Evolutionary conservation across 1,140 invertebrate species (phyloP).

Genomic region (Venustaconcha ellipsiformis): DNA sequence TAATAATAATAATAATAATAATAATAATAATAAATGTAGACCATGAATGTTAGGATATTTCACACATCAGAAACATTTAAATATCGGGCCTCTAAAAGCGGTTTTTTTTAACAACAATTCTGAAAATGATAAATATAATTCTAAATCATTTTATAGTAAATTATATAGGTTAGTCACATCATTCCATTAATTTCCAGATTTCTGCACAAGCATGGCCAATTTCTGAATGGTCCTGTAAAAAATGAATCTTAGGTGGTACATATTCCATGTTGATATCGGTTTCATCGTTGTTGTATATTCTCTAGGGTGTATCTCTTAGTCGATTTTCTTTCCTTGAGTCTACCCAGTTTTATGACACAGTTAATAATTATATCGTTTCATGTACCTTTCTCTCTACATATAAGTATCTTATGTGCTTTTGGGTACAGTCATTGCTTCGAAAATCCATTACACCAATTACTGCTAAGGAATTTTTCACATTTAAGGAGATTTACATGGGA

Average conservation of each 20-base stretch:
- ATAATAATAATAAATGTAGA: too few relatives aligned
- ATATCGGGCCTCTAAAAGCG: neutral
- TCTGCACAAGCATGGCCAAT: too few relatives aligned
- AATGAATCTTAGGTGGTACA: constrained; percentile 8
- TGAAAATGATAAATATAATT: too few relatives aligned
- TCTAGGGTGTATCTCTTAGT: constrained; percentile 7
- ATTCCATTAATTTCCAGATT: too few relatives aligned
- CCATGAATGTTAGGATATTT: too few relatives aligned
- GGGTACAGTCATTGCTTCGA: constrained; percentile 2
- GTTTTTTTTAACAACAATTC: too few relatives aligned
- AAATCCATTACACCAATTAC: constrained; percentile 22
- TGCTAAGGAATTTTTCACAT: neutral
- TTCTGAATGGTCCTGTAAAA: too few relatives aligned
- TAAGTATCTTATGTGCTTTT: constrained; percentile 14
- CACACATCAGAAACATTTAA: too few relatives aligned
- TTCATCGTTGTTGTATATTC: constrained; percentile 23
- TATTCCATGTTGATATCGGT: constrained; percentile 20
- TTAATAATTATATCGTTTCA: constrained; percentile 8
- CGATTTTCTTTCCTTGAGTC: constrained; percentile 8
- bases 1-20: too few relatives aligned
- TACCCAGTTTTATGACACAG: neutral
- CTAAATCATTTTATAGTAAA: too few relatives aligned
- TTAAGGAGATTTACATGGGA: constrained; percentile 5
- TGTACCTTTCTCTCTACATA: constrained; percentile 2
- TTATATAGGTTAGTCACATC: too few relatives aligned